A percentile compares a stretch with the other conserved stretches of the same genome.
These are phyloP conservation scores for Tenebrio molitor DNA, from an alignment of 1,140 invertebrate species.

Conservation along the genomic window DNA sequence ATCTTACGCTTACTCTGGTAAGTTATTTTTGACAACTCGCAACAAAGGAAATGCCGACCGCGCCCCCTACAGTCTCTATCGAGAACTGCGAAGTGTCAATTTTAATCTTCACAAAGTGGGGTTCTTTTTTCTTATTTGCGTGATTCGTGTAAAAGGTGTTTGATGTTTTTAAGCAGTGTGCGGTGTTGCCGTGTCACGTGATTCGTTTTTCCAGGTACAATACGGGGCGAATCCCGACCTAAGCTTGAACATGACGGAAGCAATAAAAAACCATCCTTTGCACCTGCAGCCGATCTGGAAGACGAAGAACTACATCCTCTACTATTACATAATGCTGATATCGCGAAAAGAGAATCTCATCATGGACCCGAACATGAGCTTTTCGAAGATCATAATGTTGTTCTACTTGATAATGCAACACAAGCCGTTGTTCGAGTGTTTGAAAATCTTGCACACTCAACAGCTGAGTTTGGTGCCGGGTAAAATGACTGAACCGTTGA, in stretches of 20 bases:
- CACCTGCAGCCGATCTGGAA: slow-evolving; percentile 73
- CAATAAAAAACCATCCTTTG: slow-evolving; percentile 65
- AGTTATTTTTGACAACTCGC: slow-evolving; percentile 2
- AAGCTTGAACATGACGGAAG: slow-evolving; percentile 67
- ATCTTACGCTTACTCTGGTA: slow-evolving; percentile 74
- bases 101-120: too few species aligned
- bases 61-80: too few species aligned
- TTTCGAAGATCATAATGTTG: slow-evolving; percentile 75
- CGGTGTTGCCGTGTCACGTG: too few species aligned
- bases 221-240: slow-evolving; percentile 77
- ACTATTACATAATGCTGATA: slow-evolving; percentile 79
- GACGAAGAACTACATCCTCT: slow-evolving; percentile 75
- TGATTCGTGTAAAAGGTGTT: too few species aligned
- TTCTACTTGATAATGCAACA: slow-evolving; percentile 80
- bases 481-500: slow-evolving; percentile 73
- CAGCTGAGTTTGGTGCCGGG: slow-evolving; percentile 77
- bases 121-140: too few species aligned
- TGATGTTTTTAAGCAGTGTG: too few species aligned
- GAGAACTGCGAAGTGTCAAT: too few species aligned
- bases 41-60: too few species aligned
- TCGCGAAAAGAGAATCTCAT: slow-evolving; percentile 78
- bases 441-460: slow-evolving; percentile 75
- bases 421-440: slow-evolving; percentile 73
- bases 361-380: slow-evolving; percentile 74
- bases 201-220: slow-evolving; percentile 65